Conservation (phyloP, 2,113 vertebrate genomes). For the Pseudonaja textilis region DNA sequence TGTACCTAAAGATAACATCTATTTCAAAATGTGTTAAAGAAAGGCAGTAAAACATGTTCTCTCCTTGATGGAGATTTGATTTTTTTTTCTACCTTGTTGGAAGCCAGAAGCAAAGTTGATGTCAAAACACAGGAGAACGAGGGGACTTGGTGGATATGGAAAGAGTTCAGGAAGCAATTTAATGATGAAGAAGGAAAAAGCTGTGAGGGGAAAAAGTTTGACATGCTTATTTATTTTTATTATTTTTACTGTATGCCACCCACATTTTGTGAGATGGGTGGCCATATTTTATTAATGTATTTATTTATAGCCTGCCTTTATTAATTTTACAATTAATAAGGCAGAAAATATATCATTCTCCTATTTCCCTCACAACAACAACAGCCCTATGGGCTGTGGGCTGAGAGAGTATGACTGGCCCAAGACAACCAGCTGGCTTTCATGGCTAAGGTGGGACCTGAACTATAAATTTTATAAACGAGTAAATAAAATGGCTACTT, state of each 20-base stretch:
- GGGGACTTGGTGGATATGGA: background rate
- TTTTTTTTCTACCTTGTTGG: background rate
- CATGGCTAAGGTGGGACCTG: background rate
- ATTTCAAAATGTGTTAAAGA: background rate
- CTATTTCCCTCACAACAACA: background rate
- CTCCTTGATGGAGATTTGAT: background rate
- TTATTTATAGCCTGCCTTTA: background rate
- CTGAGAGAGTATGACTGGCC: background rate
- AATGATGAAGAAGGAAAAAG: background rate
- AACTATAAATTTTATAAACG: background rate
- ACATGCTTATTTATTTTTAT: background rate
- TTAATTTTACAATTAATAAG: background rate
- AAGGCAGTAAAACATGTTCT: background rate
- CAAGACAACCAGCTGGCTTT: background rate
- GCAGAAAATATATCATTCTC: background rate
- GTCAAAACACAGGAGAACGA: background rate
- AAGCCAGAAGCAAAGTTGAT: background rate
- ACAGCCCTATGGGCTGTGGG: background rate
- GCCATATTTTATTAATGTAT: background rate
- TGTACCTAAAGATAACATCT: background rate
- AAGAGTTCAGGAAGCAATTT: background rate
- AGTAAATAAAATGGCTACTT: background rate
- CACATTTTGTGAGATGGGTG: background rate
- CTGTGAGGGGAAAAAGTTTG: background rate
- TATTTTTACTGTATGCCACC: background rate